phyloP scores from a whole-genome alignment of 2,113 vertebrate genomes.

The Manacus vitellinus region DNA sequence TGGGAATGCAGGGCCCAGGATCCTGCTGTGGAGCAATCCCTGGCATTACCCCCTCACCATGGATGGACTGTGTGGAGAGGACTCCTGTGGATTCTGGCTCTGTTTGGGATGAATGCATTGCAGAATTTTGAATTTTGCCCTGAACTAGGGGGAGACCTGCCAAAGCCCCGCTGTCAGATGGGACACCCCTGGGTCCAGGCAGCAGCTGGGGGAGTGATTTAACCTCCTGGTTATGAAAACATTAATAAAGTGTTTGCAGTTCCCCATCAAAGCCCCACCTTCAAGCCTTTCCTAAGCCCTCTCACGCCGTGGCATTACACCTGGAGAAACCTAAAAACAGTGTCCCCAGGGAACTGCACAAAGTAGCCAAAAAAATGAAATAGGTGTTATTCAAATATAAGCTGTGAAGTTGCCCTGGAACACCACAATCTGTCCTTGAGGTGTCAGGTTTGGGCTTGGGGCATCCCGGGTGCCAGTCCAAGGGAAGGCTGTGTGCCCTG shows the following conservation, averaged over 20 bases:
- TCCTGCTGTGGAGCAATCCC: rapidly evolving
- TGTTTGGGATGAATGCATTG: background rate
- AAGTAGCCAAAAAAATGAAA: too few relatives aligned
- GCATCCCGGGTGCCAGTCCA: rapidly evolving
- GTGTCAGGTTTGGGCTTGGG: rapidly evolving
- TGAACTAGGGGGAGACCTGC: background rate
- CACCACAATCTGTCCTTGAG: rapidly evolving
- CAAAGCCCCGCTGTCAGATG: rapidly evolving
- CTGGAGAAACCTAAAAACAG: background rate
- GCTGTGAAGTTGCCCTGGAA: background rate
- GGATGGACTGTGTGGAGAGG: rapidly evolving
- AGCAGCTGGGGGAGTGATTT: background rate
- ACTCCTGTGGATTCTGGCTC: rapidly evolving
- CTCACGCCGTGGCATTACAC: rapidly evolving
- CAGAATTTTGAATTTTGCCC: background rate
- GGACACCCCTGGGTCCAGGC: background rate
- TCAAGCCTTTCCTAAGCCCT: background rate
- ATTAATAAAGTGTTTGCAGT: background rate
- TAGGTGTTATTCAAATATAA: background rate
- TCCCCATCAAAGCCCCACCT: background rate
- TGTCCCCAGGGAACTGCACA: background rate
- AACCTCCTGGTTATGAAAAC: background rate
- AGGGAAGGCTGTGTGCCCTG: rapidly evolving
- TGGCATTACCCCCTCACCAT: rapidly evolving
- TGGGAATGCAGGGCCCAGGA: background rate